A percentile compares a stretch with the other conserved stretches of the same genome.
These are phyloP conservation scores for Rhagologus leucostigma DNA, from an alignment of 2,113 vertebrate genomes.

Conservation along the genomic window DNA sequence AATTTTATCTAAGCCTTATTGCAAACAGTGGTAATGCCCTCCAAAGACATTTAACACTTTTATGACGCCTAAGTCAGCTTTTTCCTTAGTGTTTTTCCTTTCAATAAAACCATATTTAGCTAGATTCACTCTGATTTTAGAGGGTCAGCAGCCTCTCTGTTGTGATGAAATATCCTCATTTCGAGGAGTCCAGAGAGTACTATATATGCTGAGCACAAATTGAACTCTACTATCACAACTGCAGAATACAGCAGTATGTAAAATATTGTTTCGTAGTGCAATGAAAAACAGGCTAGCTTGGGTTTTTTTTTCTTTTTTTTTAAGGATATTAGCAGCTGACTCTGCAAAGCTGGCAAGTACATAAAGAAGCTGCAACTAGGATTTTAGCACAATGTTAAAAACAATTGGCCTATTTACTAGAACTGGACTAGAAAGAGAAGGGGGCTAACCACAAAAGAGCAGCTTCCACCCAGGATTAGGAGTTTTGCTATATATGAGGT, in stretches of 20 bases:
- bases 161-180: neutral
- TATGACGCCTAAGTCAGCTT: neutral
- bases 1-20: neutral
- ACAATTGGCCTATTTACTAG: neutral
- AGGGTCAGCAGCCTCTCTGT: neutral
- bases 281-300: neutral
- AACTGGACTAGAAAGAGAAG: neutral
- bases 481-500: neutral
- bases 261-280: neutral
- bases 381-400: neutral
- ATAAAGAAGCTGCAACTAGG: neutral
- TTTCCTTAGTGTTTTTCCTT: neutral
- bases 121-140: neutral
- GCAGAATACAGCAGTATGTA: neutral
- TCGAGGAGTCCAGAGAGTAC: neutral
- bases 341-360: neutral
- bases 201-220: neutral
- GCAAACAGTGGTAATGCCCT: neutral
- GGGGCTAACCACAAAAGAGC: neutral
- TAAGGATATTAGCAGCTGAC: neutral
- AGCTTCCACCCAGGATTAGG: neutral
- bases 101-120: neutral
- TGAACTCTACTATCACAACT: neutral
- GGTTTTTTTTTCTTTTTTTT: neutral
- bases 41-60: neutral